Conservation (phyloP, 1,140 invertebrate genomes). For the Drosophila teissieri region DNA sequence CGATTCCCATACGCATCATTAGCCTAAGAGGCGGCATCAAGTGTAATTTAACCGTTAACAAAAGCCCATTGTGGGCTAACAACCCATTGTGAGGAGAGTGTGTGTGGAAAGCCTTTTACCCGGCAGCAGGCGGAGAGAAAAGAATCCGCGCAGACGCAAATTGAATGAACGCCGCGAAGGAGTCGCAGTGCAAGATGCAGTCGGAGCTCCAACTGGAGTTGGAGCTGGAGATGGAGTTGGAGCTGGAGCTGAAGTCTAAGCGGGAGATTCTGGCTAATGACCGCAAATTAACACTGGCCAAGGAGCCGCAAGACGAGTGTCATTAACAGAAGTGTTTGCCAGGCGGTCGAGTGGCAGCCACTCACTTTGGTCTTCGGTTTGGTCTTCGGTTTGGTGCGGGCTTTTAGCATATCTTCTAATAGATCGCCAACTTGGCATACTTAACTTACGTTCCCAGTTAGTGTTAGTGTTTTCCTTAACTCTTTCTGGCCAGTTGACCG, state of each 20-base stretch:
- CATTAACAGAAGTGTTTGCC: slow-evolving; percentile 76
- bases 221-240: neutral
- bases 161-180: slow-evolving; percentile 67
- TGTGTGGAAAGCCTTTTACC: slow-evolving; percentile 59
- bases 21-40: slow-evolving; percentile 73
- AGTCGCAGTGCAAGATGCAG: slow-evolving; percentile 9
- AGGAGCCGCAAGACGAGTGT: slow-evolving; percentile 66
- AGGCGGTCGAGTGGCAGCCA: slow-evolving; percentile 48
- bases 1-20: slow-evolving; percentile 70
- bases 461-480: slow-evolving; percentile 43
- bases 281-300: slow-evolving; percentile 74
- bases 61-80: slow-evolving; percentile 67
- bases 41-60: slow-evolving; percentile 76
- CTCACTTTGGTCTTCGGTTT: slow-evolving; percentile 51
- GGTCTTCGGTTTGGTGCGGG: slow-evolving; percentile 27
- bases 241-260: neutral
- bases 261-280: slow-evolving; percentile 69
- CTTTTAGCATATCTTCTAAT: slow-evolving; percentile 80
- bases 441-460: slow-evolving; percentile 52
- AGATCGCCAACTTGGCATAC: slow-evolving; percentile 71
- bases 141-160: slow-evolving; percentile 64
- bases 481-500: slow-evolving; percentile 24
- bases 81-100: slow-evolving; percentile 44
- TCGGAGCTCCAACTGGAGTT: neutral
- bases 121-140: slow-evolving; percentile 18